Conservation (phyloP, 2,797 vertebrate genomes). For the Acanthis flammea region DNA sequence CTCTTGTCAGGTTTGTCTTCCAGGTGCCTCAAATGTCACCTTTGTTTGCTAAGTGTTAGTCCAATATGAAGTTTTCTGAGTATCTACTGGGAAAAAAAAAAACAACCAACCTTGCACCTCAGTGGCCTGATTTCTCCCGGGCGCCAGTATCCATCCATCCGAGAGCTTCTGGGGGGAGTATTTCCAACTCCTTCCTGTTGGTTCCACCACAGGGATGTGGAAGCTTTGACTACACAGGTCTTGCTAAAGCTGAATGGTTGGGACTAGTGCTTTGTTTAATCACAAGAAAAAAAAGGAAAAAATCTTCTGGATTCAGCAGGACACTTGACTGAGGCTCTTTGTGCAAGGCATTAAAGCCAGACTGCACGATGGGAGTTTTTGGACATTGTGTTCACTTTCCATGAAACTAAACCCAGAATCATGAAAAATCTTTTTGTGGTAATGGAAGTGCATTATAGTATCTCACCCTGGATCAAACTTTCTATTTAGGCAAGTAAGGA, state of each 20-base stretch:
- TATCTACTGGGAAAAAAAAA: not conserved
- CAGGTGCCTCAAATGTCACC: conserved; percentile 34
- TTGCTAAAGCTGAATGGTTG: not conserved
- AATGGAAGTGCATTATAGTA: not conserved
- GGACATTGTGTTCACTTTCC: not conserved
- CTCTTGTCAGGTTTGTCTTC: not conserved
- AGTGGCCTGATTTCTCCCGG: not conserved
- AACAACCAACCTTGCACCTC: not conserved
- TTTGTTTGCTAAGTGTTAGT: not conserved
- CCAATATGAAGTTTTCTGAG: conserved; percentile 19
- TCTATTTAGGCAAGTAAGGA: not conserved
- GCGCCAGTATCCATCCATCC: rapidly evolving
- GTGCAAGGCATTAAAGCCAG: not conserved
- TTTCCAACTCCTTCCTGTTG: not conserved
- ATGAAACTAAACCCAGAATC: not conserved
- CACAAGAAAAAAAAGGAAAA: not conserved
- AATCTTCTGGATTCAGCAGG: not conserved
- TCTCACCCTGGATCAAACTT: not conserved
- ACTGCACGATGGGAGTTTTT: not conserved
- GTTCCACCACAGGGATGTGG: not conserved
- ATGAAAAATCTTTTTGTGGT: not conserved
- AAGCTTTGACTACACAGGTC: not conserved
- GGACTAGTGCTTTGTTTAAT: not conserved
- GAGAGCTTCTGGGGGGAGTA: not conserved
- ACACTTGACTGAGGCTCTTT: not conserved